Evolutionary conservation across 2,797 vertebrate species (phyloP), one percentile per base, ranked within the genome.

Genomic region (Sternotherus odoratus): DNA sequence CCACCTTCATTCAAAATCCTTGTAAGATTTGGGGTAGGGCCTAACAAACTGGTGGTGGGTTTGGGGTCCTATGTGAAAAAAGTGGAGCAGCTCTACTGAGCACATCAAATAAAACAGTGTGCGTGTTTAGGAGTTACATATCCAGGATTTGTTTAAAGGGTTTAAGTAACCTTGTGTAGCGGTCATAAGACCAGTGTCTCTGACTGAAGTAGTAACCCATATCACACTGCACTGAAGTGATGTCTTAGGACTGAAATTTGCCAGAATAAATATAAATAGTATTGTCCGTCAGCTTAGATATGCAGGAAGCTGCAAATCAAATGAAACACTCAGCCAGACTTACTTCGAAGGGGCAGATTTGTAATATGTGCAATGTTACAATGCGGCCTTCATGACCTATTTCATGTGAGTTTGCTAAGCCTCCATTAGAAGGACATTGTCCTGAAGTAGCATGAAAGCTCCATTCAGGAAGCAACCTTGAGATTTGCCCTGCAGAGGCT

Each of bases 11-110:
- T 51, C 43, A 43, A 51, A 66, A 21, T 17, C 53, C 30, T 90
- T 39, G 66, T 51, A 79, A 74, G 24, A 50, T 12, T n/a, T 87
- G 17, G 10, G 10, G 57, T 78, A 28, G 49, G 30, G 81, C 43
- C 57, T 19, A 51, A 6, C 66, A 28, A 79, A n/a, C 33, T 63
- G 43, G 5, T 3, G 3, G 17, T 39, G n/a, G 9, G 24, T 15
- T 11, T 1, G 0, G 0, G 12, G 46, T 19, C 26, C 23, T 77
- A 3, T 43, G 66, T 50, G 46, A 5, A 10, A 53, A 82, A 23
- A 17, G 30, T 74, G 17, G 66, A 75, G 46, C 13, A 30, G 43
- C 30, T 75, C 26, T 69, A 21, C 33, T 66, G 63, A 69, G 12
- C 15, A 69, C 16, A 9, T 69, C 63, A 30, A 66, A 21, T 36